A percentile compares a stretch with the other conserved stretches of the same genome.
Evolutionary conservation across 2,888 invertebrate genomes (phyloP).

Genomic region (Meta bourneti): DNA sequence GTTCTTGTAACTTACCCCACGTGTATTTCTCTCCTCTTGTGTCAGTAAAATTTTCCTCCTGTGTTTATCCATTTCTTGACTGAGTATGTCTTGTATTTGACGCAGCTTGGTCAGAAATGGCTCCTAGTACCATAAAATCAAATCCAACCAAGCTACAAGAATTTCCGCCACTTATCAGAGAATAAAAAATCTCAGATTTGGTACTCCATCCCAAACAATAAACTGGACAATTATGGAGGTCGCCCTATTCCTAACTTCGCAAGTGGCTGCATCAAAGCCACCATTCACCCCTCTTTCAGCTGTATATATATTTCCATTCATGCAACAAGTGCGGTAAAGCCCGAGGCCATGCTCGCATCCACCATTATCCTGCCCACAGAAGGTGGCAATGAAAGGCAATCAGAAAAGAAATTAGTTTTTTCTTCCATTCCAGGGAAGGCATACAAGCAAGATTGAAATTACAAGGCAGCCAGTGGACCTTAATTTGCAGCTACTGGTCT

Average conservation of each 20-base stretch:
- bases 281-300: neutral
- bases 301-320: slow-evolving; percentile 2
- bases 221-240: neutral
- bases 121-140: too few relatives aligned
- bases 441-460: slow-evolving; percentile 42
- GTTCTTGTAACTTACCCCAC: too few relatives aligned
- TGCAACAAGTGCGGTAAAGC: neutral
- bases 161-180: too few relatives aligned
- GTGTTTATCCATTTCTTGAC: too few relatives aligned
- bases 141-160: too few relatives aligned
- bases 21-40: too few relatives aligned
- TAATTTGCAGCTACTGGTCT: slow-evolving; percentile 69
- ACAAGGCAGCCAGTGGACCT: slow-evolving; percentile 38
- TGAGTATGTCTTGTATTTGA: too few relatives aligned
- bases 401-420: slow-evolving; percentile 20
- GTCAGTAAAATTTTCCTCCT: too few relatives aligned
- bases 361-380: neutral
- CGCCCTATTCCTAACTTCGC: neutral
- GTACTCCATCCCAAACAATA: neutral
- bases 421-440: neutral
- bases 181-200: neutral
- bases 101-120: too few relatives aligned
- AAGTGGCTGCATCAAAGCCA: neutral
- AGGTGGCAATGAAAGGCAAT: slow-evolving; percentile 48
- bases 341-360: neutral